These are phyloP conservation scores for Eubasilissa regina DNA, from an alignment of 1,140 invertebrate species.

Conservation along the genomic window DNA sequence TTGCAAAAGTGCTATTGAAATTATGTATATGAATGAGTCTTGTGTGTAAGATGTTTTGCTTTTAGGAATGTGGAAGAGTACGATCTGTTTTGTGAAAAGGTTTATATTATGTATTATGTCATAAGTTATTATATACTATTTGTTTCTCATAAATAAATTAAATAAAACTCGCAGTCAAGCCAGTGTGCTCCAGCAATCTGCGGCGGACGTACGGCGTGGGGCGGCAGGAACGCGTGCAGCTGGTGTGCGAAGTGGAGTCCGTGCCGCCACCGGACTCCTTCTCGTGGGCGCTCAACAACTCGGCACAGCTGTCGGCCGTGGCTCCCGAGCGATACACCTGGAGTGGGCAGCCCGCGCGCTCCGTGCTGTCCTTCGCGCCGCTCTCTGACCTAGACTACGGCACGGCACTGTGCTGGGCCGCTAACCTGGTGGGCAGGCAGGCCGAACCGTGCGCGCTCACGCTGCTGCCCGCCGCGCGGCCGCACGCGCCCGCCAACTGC, in stretches of 20 bases:
- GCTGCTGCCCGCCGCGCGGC: conserved; percentile 81
- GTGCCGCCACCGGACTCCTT: conserved; percentile 88
- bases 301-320: conserved; percentile 80
- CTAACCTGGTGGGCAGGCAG: conserved; percentile 80
- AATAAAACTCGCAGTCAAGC: conserved; percentile 79
- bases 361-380: conserved; percentile 85
- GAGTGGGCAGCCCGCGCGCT: conserved; percentile 76
- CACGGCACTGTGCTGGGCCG: conserved; percentile 78
- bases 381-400: conserved; percentile 84
- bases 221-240: conserved; percentile 84
- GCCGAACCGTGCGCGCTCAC: conserved; percentile 79
- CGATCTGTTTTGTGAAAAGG: no score
- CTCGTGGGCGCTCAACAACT: conserved; percentile 93
- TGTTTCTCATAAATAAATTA: no score
- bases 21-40: no score
- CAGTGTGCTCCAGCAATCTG: conserved; percentile 84
- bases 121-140: no score
- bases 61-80: no score
- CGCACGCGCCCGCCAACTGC: conserved; percentile 85
- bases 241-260: conserved; percentile 89
- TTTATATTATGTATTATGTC: no score
- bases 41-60: no score
- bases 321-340: conserved; percentile 72
- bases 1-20: no score
- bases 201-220: conserved; percentile 89